These are phyloP conservation scores for Nematopogon swammerdamellus DNA, from an alignment of 2,888 invertebrate genomes.

Conservation along the genomic window DNA sequence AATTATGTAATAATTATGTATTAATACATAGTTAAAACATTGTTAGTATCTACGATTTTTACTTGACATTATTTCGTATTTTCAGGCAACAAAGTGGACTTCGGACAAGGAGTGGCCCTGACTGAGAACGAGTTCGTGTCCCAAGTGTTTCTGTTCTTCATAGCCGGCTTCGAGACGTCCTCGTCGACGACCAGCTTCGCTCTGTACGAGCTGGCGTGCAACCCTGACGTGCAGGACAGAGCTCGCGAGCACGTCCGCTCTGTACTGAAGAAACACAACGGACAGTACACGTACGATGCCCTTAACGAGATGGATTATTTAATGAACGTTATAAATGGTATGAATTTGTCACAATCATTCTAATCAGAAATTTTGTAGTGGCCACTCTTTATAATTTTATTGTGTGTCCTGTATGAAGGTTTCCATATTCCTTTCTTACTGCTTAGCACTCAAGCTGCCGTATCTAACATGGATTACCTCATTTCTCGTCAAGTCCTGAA, in stretches of 20 bases:
- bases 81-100: neutral
- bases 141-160: neutral
- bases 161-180: slow-evolving; percentile 54
- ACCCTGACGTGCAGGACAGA: slow-evolving; percentile 35
- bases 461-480: no score
- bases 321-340: neutral
- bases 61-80: no score
- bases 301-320: neutral
- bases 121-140: neutral
- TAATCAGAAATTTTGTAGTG: no score
- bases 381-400: no score
- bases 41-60: no score
- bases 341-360: no score
- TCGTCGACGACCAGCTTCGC: slow-evolving; percentile 39
- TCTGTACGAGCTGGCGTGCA: slow-evolving; percentile 42
- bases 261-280: slow-evolving; percentile 11
- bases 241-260: slow-evolving; percentile 32
- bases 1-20: no score
- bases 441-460: no score
- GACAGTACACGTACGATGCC: neutral
- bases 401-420: no score
- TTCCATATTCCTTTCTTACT: no score
- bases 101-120: neutral
- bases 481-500: no score
- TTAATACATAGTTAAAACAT: no score